Base-by-base conservation (phyloP, 2,888 invertebrate species). In the Phytoseiulus persimilis region DNA sequence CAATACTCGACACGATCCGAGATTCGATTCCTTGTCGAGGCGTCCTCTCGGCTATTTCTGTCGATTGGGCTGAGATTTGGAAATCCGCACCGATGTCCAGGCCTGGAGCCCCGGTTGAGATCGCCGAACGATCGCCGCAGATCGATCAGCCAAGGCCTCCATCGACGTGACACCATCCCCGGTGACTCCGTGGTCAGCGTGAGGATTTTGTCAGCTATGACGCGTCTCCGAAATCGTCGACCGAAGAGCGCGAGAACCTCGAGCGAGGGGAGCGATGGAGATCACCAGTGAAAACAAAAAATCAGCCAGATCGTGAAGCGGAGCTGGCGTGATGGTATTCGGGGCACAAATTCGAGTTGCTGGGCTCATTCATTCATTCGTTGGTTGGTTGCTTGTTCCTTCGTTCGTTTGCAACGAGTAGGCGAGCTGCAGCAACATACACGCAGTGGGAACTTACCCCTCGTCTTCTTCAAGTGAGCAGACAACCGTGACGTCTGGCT, bases 401-500 rank as follows among this genome's bases (percentile, higher is more conserved):
- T 46, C 46, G 9, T 46, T 14, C 46, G 46, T 14, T 46, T 14
- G 46, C 14, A 46, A 46, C 65, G 65, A 28, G 65, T 65, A 65
- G 65, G 65, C 65, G 28, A 65, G 18, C 28, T 23, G 65, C 65
- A 14, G 65, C 65, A 65, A 65, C 65, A 65, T 65, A 65, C 65
- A 65, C 65, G 65, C 65, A 65, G 23, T 23, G 28, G 65, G 65
- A 28, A 65, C 1, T 65, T 65, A 23, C 14, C 65, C 65, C 65
- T 28, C 65, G 65, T 65, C 65, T 65, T 18, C 28, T 65, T 65
- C 65, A 65, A 65, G 65, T 65, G 65, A 65, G 65, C 65, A 65
- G 65, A 65, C 65, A 65, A 65, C 65, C 65, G 65, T 65, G 65
- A 65, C 65, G 65, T 65, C 65, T 65, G 65, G 65, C 65, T 65